phyloP scores from a whole-genome alignment of 2,888 invertebrate species.

The Rhagophthalmus giganteus region DNA sequence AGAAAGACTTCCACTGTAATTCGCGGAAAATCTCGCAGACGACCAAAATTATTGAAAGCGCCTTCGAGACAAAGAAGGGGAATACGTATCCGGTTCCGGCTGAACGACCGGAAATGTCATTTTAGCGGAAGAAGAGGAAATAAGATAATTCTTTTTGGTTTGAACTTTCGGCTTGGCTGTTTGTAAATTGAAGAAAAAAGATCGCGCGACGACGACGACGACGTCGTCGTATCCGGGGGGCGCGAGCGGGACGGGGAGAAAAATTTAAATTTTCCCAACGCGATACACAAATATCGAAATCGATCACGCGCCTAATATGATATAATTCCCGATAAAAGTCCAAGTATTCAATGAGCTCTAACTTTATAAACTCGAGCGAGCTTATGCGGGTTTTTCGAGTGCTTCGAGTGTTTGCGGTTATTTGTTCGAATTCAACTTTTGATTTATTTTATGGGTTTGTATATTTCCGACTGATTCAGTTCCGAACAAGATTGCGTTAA shows the following conservation, averaged over 20 bases:
- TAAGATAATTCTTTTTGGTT: conserved; percentile 48
- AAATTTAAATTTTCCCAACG: too few relatives aligned
- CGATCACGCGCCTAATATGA: conserved; percentile 9
- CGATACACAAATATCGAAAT: too few relatives aligned
- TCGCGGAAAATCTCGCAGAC: conserved; percentile 9
- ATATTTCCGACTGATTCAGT: conserved; percentile 8
- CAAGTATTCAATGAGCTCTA: conserved; percentile 16
- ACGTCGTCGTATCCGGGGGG: too few relatives aligned
- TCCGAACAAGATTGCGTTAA: not conserved
- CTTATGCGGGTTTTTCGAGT: conserved; percentile 11
- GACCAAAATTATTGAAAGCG: conserved; percentile 31
- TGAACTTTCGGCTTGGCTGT: conserved; percentile 34
- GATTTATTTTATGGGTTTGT: conserved; percentile 19
- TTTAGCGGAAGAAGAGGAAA: conserved; percentile 48
- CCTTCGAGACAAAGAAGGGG: conserved; percentile 45
- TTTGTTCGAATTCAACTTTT: conserved; percentile 24
- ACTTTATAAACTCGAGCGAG: conserved; percentile 12
- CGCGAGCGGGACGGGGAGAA: too few relatives aligned
- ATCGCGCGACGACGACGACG: too few relatives aligned
- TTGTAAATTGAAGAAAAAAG: conserved; percentile 22
- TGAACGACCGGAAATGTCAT: conserved; percentile 51
- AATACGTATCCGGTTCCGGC: conserved; percentile 48
- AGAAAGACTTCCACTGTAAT: conserved; percentile 4
- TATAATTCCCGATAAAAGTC: conserved; percentile 11
- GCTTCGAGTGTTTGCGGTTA: conserved; percentile 22